Evolutionary conservation across 2,797 vertebrate species (phyloP), one percentile per base, ranked within the genome.

Genomic region (Lutjanus campechanus): DNA sequence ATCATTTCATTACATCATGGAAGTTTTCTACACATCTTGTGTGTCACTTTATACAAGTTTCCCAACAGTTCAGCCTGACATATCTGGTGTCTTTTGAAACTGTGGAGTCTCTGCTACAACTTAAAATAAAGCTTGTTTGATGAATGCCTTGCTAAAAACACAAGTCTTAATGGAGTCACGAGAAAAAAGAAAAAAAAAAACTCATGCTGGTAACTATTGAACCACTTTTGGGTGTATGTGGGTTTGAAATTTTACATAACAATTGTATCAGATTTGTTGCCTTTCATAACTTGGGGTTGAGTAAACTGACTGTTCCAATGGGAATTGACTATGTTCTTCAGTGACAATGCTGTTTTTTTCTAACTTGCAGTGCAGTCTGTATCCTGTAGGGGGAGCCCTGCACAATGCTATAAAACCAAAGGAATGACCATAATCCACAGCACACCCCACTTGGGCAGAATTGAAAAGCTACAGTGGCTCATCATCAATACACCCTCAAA

Each of bases 331-430:
- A 5, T 40, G 5, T 40, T 29, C 60, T 50, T 29, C 15, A 22
- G 10, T 29, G 69, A 67, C 2, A 0, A 16, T 51, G 29, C 17
- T 13, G 15, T 1, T 54, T 66, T 66, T 79, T 43, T 59, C 1
- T 41, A 4, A 4, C 11, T 53, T 72, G 81, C 68, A 90, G 54
- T 85, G 3, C 41, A 77, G 1, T 40, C 2, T 77, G 22, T 69
- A 10, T 83, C 93, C 95, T 91, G 87, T 79, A 93, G 95, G 80
- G 92, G 94, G 95, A 66, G 88, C 60, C 79, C 87, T 93, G 82
- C 83, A 91, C 95, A 92, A 89, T 20, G 85, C 16, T 90, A 89
- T 91, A 36, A 79, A 69, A 72, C 25, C 15, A 61, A 44, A 56
- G 29, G 15, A 36, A 53, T 4, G 7, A 44, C 17, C 44, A 53